Conservation (phyloP, 2,113 vertebrate genomes). For the Cebidichthys violaceus region DNA sequence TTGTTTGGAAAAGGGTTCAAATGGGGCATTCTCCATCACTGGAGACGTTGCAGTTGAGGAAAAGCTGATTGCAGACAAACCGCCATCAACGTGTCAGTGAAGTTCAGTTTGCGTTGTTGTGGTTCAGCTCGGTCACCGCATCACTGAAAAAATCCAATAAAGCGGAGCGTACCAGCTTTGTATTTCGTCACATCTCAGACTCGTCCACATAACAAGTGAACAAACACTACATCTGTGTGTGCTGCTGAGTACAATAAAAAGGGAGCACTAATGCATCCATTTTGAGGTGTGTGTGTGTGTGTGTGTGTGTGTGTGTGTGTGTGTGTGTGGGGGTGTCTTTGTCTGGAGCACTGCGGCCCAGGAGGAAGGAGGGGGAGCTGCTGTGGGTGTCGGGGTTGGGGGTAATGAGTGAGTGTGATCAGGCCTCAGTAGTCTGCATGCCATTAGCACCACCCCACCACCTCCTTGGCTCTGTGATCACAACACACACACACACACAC, state of each 20-base stretch:
- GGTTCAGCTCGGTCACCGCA: neutral
- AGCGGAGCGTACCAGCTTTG: neutral
- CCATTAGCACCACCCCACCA: conserved; percentile 57
- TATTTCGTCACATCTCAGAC: neutral
- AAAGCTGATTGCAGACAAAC: neutral
- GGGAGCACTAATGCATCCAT: conserved; percentile 54
- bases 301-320: conserved; percentile 46
- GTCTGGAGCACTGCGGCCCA: conserved; percentile 68
- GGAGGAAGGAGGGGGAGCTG: conserved; percentile 30
- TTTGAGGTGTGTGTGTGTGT: conserved; percentile 52
- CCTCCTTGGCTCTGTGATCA: conserved; percentile 35
- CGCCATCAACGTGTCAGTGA: neutral
- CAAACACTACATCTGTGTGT: neutral
- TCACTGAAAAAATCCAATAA: neutral
- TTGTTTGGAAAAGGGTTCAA: neutral
- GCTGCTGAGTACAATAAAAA: neutral
- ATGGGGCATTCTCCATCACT: neutral
- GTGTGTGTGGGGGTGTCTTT: conserved; percentile 62
- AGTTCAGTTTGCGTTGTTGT: neutral
- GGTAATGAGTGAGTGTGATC: conserved; percentile 68
- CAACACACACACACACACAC: no score
- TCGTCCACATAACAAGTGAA: neutral
- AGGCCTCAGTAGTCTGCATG: conserved; percentile 66
- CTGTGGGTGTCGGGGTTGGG: conserved; percentile 36
- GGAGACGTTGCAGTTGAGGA: neutral